Base-by-base conservation (phyloP, 2,888 invertebrate species). In the Scaptomyza reducta region DNA sequence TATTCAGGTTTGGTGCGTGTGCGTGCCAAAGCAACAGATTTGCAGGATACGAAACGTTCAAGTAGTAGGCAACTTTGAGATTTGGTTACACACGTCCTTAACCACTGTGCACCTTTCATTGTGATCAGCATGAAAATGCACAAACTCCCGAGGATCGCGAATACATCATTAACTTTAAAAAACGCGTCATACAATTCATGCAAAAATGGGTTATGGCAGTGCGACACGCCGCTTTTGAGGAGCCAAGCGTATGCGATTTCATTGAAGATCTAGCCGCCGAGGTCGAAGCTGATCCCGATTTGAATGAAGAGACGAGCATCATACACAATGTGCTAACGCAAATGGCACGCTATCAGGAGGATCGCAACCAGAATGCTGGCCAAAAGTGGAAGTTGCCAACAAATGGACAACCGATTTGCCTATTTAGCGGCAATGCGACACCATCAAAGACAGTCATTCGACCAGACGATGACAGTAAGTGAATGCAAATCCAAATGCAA, bases 111-210 rank as follows among this genome's bases (percentile, higher is more conserved):
- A 94, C 94, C 91, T 94, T 94, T 91, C 93, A 93, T 90, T 92
- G 93, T 87, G 93, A 91, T 74, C 75, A 83, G 65, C 88, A 86
- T 70, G 89, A 90, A 61, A 91, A 90, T 33, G 92, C 92, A 22
- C 92, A 93, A 42, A 93, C 93, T 59, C 93, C 91, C 57, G 92
- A 95, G 89, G 95, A 95, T 89, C 92, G 93, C 66, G 95, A 95
- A 79, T 95, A 94, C 88, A 92, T 94, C 45, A 90, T 95, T 72
- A 94, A 94, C 60, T 95, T 95, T 87, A 95, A 96, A 90, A 93
- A 95, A 79, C 93, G 96, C 68, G 96, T 96, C 13, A 94, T 96
- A 46, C 94, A 95, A 77, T 97, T 97, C 91, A 94, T 96, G 54
- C 94, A 95, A 82, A 93, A 94, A 80, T 96, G 96, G 96, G 94